Evolutionary conservation across 2,113 vertebrate species (phyloP), one percentile per base, ranked within the genome.

Genomic region (Scophthalmus maximus): DNA sequence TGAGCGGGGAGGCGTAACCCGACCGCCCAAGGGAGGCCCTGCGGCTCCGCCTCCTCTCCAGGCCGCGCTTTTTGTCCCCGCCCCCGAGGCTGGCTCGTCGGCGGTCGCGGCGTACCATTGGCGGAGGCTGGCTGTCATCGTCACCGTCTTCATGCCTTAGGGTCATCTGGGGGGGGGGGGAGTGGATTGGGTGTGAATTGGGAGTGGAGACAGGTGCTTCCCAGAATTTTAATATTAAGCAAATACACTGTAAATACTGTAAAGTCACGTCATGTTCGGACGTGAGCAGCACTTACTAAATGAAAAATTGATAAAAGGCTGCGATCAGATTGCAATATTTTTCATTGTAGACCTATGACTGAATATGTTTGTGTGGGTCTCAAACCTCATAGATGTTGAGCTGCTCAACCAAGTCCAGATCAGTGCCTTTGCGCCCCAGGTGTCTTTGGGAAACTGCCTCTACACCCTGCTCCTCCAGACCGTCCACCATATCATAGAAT

Each of bases 351-450:
- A 22, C 22, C 15, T 8, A 9, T 22, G 32, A 57, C 23, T 26
- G 18, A 59, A 34, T 27, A 7, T 34, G 40, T 27, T 27, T 40
- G 22, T 40, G 12, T 36, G 20, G 32, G 34, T 72, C 18, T 56
- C 53, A 34, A 92, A 98, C 97, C 97, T 98, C 97, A 58, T 98
- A 98, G 83, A 97, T 95, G 90, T 95, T 97, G 81, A 98, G 93
- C 83, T 98, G 97, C 84, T 98, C 96, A 64, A 96, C 93, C 67
- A 98, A 92, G 84, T 97, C 96, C 82, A 96, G 92, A 83, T 98
- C 97, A 1, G 95, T 96, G 81, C 96, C 95, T 92, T 93, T 97
- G 79, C 95, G 94, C 58, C 91, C 95, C 89, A 97, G 89, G 82
- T 97, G 95, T 70, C 95, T 93, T 82, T 95, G 94, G 27, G 95